Base-by-base conservation (phyloP, 2,113 vertebrate genomes). In the Amazona vittata region DNA sequence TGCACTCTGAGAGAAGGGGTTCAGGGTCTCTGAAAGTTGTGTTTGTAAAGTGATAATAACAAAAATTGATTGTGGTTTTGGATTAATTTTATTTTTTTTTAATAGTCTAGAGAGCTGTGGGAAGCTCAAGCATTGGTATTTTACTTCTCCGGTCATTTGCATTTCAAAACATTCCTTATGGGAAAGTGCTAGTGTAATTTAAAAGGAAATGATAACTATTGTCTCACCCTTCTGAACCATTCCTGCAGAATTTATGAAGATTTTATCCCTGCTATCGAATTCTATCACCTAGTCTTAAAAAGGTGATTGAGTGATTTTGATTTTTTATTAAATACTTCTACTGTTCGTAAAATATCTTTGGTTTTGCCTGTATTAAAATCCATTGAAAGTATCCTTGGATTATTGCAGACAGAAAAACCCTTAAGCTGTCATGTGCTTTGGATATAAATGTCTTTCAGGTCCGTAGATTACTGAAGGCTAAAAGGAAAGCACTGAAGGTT, bases 241-340 rank as follows among this genome's bases (percentile, higher is more conserved):
- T 96, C 59, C 64, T 62, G 37, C 64, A 52, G 84, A 82, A 77
- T 88, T 90, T 86, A 94, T 93, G 86, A 77, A 43, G 55, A 39
- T 91, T 81, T 86, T 88, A 96, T 88, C 52, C 41, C 69, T 73
- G 71, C 85, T 75, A 11, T 85, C 1, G 7, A 95, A 25, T 95
- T 95, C 94, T 93, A 67, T 86, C 49, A 68, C 78, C 25, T 49
- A 18, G 50, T 90, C 89, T 87, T 93, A 90, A 84, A 93, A 84
- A 65, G 63, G 44, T 3, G 1, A 89, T 77, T 71, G 83, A 93
- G 39, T 89, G 86, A 83, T 88, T 78, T 68, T 57, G 41, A 83
- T 68, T 82, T 90, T 96, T 92, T 86, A 92, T 89, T 93, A 89
- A 95, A 92, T 84, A 49, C 52, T 94, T 71, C 39, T 79, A 33